Percentiles rank a stretch among this genome's conserved stretches.
These are phyloP conservation scores for Oppia nitens DNA, from an alignment of 1,140 invertebrate genomes.

Conservation along the genomic window DNA sequence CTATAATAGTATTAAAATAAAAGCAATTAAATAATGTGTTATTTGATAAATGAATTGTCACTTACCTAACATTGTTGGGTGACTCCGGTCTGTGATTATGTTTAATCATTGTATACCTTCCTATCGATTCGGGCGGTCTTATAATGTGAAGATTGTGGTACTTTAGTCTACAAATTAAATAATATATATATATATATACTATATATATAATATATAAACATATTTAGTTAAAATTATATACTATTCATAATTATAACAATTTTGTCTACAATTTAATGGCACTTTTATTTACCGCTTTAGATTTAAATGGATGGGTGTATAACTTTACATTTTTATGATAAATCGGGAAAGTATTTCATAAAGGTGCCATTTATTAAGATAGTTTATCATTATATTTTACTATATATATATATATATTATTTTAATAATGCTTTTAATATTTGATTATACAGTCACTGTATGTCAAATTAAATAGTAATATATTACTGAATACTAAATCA, in stretches of 20 bases:
- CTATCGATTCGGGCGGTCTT: slow-evolving; percentile 21
- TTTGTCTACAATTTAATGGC: no score
- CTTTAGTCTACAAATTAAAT: slow-evolving; percentile 19
- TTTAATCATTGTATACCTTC: slow-evolving; percentile 23
- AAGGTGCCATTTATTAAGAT: no score
- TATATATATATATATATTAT: no score
- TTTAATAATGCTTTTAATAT: background rate
- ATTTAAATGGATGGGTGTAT: no score
- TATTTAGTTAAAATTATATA: no score
- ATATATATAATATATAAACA: no score
- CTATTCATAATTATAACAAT: no score
- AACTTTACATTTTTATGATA: no score
- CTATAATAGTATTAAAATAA: background rate
- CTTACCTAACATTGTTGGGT: slow-evolving; percentile 22
- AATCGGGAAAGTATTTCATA: no score
- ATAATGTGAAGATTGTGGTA: slow-evolving; percentile 22
- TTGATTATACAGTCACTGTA: background rate
- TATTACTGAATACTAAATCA: background rate
- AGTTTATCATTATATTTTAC: no score
- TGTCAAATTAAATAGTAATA: background rate
- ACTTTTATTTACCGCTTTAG: no score
- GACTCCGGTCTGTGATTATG: slow-evolving; percentile 22
- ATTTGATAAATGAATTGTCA: background rate
- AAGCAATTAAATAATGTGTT: background rate
- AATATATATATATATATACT: background rate